Evolutionary conservation across 1,140 invertebrate genomes (phyloP).

Genomic region (Drosophila nebulosa): DNA sequence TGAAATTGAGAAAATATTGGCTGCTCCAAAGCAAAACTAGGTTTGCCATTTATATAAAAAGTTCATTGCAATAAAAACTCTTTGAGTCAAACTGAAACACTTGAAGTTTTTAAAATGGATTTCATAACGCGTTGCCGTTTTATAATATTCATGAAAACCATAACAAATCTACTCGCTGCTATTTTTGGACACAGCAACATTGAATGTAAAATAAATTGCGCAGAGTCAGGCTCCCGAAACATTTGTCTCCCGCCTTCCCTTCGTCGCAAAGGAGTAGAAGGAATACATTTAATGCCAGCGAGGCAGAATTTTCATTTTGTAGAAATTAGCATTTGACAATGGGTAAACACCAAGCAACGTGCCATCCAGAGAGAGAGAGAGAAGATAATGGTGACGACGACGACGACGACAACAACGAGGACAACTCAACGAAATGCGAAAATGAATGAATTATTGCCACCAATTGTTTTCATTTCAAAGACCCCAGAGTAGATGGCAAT

Average conservation of each 20-base stretch:
- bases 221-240: constrained; percentile 1
- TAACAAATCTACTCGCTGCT: constrained; percentile 37
- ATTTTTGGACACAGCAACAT: constrained; percentile 32
- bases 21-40: constrained; percentile 29
- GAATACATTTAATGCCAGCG: constrained; percentile 36
- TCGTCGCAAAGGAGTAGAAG: neutral
- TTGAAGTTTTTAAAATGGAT: neutral
- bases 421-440: constrained; percentile 9
- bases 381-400: neutral
- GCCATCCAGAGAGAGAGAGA: neutral
- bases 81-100: neutral
- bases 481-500: constrained; percentile 1
- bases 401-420: neutral
- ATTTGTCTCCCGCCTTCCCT: neutral
- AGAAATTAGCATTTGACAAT: constrained; percentile 41
- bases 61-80: neutral
- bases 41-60: neutral
- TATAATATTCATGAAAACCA: constrained; percentile 18
- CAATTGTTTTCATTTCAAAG: constrained; percentile 8
- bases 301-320: constrained; percentile 36
- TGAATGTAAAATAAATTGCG: constrained; percentile 35
- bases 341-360: neutral
- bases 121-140: neutral
- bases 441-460: constrained; percentile 29
- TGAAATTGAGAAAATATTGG: constrained; percentile 64